A percentile compares a stretch with the other conserved stretches of the same genome.
These are phyloP conservation scores for Anniella stebbinsi DNA, from an alignment of 2,797 vertebrate species.

Conservation along the genomic window DNA sequence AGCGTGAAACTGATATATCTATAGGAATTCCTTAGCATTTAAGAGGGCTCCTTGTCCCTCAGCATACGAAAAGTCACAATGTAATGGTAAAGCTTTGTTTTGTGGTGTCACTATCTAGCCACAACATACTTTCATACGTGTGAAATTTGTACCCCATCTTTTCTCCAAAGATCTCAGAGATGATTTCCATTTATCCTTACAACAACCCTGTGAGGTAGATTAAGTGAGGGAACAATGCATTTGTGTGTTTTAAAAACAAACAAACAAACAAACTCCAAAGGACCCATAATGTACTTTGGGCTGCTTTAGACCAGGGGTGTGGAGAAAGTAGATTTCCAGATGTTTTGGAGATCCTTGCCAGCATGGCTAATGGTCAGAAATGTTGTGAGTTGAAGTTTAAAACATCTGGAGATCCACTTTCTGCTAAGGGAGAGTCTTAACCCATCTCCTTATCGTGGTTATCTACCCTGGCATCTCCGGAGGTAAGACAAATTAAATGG, in stretches of 20 bases:
- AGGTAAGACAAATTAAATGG: background rate
- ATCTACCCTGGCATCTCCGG: background rate
- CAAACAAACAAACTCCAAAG: too few relatives aligned
- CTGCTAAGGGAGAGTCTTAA: too few relatives aligned
- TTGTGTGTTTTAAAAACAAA: too few relatives aligned
- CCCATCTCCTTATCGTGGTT: too few relatives aligned
- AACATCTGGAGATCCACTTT: too few relatives aligned
- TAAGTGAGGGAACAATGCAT: too few relatives aligned
- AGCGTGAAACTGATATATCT: background rate
- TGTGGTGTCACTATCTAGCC: background rate
- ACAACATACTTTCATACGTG: background rate
- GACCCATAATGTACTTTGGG: too few relatives aligned
- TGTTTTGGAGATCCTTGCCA: too few relatives aligned
- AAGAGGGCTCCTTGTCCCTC: background rate
- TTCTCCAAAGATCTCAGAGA: background rate
- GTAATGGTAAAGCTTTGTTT: background rate
- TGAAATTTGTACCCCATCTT: background rate
- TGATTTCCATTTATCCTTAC: background rate
- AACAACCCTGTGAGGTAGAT: background rate
- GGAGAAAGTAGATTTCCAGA: too few relatives aligned
- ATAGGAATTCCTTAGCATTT: rapidly evolving
- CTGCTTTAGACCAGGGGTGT: too few relatives aligned
- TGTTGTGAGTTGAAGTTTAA: too few relatives aligned
- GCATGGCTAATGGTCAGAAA: too few relatives aligned
- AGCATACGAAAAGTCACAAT: background rate